A percentile compares a stretch with the other conserved stretches of the same genome.
phyloP scores from a whole-genome alignment of 2,888 invertebrate genomes.

The Athetis lepigone region DNA sequence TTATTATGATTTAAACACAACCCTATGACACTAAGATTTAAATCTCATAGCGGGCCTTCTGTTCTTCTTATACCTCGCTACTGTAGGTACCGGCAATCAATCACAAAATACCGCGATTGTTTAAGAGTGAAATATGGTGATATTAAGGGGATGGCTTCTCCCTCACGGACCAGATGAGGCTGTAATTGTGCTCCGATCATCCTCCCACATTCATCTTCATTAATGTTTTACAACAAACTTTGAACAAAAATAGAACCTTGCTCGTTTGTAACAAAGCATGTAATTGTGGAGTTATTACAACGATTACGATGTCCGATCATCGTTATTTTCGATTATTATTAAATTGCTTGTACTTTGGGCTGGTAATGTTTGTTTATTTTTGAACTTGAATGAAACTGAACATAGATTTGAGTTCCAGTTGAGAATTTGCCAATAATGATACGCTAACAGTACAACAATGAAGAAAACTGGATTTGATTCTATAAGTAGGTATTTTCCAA shows the following conservation, averaged over 20 bases:
- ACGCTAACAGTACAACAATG: too few relatives aligned
- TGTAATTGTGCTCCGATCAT: constrained; percentile 63
- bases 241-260: constrained; percentile 43
- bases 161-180: constrained; percentile 60
- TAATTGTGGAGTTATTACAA: constrained; percentile 43
- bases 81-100: constrained; percentile 70
- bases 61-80: neutral
- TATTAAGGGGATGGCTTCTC: constrained; percentile 53
- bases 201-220: constrained; percentile 65
- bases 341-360: neutral
- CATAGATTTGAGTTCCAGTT: neutral
- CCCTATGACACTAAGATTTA: neutral
- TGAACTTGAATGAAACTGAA: neutral
- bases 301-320: constrained; percentile 27
- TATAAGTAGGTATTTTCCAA: too few relatives aligned
- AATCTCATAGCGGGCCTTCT: constrained; percentile 14
- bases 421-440: too few relatives aligned
- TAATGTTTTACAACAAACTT: constrained; percentile 60
- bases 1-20: neutral
- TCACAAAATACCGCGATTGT: constrained; percentile 75
- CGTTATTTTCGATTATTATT: constrained; percentile 15
- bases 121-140: constrained; percentile 71
- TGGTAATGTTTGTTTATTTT: constrained; percentile 1
- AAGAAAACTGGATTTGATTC: too few relatives aligned
- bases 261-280: constrained; percentile 18